These are phyloP conservation scores for Indicator indicator DNA, from an alignment of 2,113 vertebrate genomes.

Conservation along the genomic window DNA sequence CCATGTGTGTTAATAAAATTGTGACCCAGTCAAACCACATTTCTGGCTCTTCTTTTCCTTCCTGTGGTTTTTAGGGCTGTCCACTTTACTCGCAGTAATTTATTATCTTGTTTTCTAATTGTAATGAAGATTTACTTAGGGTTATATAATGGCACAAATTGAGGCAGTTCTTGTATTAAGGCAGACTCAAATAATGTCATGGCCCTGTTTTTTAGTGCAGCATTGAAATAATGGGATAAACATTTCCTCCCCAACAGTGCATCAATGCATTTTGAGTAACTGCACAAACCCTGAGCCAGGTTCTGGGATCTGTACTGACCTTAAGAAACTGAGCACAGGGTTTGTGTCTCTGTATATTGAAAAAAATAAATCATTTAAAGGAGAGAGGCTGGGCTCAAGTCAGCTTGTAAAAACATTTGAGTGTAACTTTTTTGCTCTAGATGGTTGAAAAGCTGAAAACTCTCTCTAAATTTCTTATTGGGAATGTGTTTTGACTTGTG, in stretches of 20 bases:
- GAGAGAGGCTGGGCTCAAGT: neutral
- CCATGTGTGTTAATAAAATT: neutral
- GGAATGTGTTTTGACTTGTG: neutral
- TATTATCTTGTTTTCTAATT: constrained; percentile 9
- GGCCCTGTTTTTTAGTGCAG: neutral
- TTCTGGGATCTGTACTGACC: neutral
- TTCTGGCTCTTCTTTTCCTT: constrained; percentile 25
- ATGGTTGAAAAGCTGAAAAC: neutral
- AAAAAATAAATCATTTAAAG: neutral
- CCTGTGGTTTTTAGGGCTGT: constrained; percentile 9
- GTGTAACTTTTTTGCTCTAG: neutral
- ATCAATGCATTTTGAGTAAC: neutral
- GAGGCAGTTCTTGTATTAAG: neutral
- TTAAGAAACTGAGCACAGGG: neutral
- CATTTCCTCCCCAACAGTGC: neutral
- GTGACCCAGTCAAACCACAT: neutral
- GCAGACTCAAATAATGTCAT: neutral
- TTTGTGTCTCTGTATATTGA: neutral
- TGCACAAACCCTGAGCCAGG: neutral
- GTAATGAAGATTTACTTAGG: neutral
- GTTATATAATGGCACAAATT: neutral
- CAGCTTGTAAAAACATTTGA: neutral
- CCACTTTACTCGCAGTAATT: neutral
- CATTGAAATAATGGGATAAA: neutral
- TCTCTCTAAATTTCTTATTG: neutral